Conservation (phyloP, 2,113 vertebrate species). For the Apaloderma vittatum region DNA sequence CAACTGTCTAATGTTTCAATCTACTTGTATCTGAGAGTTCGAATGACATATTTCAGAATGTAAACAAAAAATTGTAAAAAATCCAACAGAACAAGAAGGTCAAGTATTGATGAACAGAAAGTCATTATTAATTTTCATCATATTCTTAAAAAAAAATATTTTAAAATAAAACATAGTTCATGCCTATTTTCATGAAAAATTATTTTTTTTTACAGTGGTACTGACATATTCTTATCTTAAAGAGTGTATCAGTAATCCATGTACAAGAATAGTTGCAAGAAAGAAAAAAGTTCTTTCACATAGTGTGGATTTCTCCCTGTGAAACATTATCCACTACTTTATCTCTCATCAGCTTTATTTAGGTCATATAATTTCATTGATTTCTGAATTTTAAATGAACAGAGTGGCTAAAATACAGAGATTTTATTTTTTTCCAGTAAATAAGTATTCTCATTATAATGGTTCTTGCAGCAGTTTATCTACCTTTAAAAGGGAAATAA, state of each 20-base stretch:
- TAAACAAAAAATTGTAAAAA: not conserved
- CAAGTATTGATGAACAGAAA: not conserved
- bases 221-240: fast-evolving
- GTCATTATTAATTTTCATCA: not conserved
- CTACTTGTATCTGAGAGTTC: not conserved
- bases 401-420: not conserved
- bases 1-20: slow-evolving; percentile 7
- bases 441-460: not conserved
- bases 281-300: not conserved
- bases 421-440: not conserved
- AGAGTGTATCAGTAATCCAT: not conserved
- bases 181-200: not conserved
- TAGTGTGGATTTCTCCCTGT: not conserved
- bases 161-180: not conserved
- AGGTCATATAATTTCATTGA: not conserved
- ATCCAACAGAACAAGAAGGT: not conserved
- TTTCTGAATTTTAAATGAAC: not conserved
- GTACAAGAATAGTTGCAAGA: not conserved
- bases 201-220: not conserved
- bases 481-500: not conserved
- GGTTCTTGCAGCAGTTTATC: not conserved
- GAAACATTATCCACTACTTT: not conserved
- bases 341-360: not conserved
- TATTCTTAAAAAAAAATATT: not conserved
- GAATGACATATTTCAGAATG: not conserved